Percentiles rank a stretch among this genome's conserved stretches.
These are phyloP conservation scores for Syngnathus scovelli DNA, from an alignment of 2,113 vertebrate species.

Conservation along the genomic window DNA sequence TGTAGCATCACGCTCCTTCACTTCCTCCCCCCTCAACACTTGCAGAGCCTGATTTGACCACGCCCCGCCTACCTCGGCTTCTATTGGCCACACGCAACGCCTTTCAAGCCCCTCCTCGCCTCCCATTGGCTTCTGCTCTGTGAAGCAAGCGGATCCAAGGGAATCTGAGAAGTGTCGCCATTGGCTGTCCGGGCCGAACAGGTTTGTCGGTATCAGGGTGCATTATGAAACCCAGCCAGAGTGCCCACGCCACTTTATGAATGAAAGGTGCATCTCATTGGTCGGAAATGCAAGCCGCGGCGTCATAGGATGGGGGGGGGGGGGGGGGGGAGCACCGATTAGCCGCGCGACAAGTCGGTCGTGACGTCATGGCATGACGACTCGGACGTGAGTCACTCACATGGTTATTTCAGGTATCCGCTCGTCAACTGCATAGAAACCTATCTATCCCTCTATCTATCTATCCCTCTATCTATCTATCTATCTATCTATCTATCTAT, in stretches of 20 bases:
- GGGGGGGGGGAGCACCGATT: conserved; percentile 25
- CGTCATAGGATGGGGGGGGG: neutral
- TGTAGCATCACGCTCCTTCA: conserved; percentile 73
- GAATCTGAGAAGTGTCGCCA: conserved; percentile 35
- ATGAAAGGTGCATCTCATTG: conserved; percentile 68
- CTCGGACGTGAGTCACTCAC: conserved; percentile 50
- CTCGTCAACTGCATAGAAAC: conserved; percentile 12
- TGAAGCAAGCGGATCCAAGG: conserved; percentile 40
- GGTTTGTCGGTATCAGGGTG: conserved; percentile 68
- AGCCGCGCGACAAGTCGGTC: conserved; percentile 42
- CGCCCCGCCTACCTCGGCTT: conserved; percentile 61
- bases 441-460: neutral
- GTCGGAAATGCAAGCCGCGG: conserved; percentile 19
- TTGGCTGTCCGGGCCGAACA: conserved; percentile 59
- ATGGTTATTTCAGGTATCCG: conserved; percentile 43
- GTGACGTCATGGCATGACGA: conserved; percentile 37
- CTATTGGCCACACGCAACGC: conserved; percentile 43
- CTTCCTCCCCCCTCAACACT: conserved; percentile 63
- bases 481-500: neutral
- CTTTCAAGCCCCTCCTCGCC: conserved; percentile 8
- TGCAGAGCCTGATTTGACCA: conserved; percentile 69
- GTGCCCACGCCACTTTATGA: conserved; percentile 73
- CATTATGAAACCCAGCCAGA: conserved; percentile 69
- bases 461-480: no score
- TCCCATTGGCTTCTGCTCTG: conserved; percentile 31